Conservation (phyloP, 2,797 vertebrate species). For the Enoplosus armatus region DNA sequence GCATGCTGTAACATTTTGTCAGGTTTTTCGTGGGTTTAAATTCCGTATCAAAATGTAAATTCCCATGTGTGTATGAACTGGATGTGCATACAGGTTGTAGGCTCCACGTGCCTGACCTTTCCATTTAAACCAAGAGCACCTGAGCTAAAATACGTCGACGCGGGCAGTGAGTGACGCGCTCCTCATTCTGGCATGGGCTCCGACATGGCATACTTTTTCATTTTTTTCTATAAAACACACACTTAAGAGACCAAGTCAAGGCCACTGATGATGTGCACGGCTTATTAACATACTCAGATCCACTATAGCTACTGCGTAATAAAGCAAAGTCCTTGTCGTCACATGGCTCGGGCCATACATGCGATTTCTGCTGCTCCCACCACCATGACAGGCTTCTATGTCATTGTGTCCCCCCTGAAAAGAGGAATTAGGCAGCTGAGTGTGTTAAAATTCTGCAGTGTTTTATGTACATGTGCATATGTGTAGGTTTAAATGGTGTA, state of each 20-base stretch:
- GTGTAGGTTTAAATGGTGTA: not conserved
- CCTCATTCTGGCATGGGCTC: not conserved
- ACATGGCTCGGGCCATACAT: not conserved
- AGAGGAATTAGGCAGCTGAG: not conserved
- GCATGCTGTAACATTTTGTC: conserved; percentile 1
- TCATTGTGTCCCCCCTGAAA: not conserved
- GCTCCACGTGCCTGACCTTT: conserved; percentile 3
- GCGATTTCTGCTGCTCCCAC: not conserved
- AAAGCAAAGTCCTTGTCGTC: conserved; percentile 16
- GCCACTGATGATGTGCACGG: conserved; percentile 17
- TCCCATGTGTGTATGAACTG: not conserved
- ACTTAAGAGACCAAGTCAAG: conserved; percentile 5
- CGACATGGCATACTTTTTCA: not conserved
- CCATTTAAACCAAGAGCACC: conserved; percentile 2
- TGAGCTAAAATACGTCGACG: conserved; percentile 21
- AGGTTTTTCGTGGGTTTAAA: conserved; percentile 9
- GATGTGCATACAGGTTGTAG: not conserved
- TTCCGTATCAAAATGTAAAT: not conserved
- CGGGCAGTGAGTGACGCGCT: conserved; percentile 25
- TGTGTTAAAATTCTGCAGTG: not conserved
- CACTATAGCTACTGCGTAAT: not conserved
- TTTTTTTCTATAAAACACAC: conserved; percentile 8
- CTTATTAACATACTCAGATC: conserved; percentile 16
- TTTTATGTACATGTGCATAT: not conserved
- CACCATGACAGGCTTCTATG: not conserved